Evolutionary conservation across 2,888 invertebrate species (phyloP).

Genomic region (Trissolcus japonicus): DNA sequence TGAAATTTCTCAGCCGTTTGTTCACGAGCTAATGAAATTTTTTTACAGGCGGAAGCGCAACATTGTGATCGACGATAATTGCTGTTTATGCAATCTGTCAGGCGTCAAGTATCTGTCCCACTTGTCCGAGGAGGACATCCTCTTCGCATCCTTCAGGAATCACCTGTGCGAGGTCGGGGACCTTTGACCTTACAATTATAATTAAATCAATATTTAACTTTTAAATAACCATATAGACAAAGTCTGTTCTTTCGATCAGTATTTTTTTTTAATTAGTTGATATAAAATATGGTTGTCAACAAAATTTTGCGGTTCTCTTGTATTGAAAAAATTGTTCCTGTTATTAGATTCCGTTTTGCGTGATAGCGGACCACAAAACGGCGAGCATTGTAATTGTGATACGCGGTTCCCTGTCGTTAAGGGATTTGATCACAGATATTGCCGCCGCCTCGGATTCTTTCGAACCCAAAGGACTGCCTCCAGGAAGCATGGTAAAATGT

Average conservation of each 20-base stretch:
- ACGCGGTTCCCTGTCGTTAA: constrained; percentile 89
- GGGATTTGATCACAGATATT: constrained; percentile 91
- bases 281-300: too few relatives aligned
- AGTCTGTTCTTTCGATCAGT: background rate
- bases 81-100: constrained; percentile 91
- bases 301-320: too few relatives aligned
- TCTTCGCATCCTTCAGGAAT: constrained; percentile 92
- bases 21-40: constrained; percentile 4
- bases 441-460: constrained; percentile 86
- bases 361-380: constrained; percentile 88
- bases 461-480: constrained; percentile 82
- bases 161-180: constrained; percentile 85
- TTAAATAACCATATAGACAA: background rate
- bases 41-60: constrained; percentile 76
- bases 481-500: constrained; percentile 79
- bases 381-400: constrained; percentile 89
- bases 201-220: background rate
- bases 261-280: too few relatives aligned
- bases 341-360: constrained; percentile 89
- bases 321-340: background rate
- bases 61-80: constrained; percentile 90
- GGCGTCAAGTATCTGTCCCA: constrained; percentile 88
- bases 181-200: background rate
- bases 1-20: background rate
- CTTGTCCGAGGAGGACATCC: constrained; percentile 86